Percentiles rank a stretch among this genome's conserved stretches.
phyloP scores from a whole-genome alignment of 2,797 vertebrate species.

The Graptemys geographica region DNA sequence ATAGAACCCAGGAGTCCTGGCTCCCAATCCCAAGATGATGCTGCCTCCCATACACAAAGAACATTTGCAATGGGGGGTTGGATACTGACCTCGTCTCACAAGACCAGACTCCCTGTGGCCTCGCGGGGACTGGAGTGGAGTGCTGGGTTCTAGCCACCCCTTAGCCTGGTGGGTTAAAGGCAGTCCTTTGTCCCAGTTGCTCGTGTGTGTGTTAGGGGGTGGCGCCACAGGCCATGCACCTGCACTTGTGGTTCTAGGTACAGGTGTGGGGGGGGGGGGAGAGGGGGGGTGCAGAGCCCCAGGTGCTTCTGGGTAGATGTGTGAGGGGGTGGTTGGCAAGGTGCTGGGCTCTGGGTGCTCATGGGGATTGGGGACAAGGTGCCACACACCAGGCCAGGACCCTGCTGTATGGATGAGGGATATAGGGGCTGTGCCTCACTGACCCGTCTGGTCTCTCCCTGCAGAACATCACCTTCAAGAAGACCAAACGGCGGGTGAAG shows the following conservation, averaged over 20 bases:
- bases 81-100: background rate
- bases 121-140: background rate
- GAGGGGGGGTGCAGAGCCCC: too few relatives aligned
- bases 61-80: background rate
- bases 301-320: background rate
- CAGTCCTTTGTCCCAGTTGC: background rate
- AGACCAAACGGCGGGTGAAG: constrained; percentile 89
- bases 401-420: rapidly evolving
- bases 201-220: too few relatives aligned
- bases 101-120: too few relatives aligned
- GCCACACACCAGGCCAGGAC: rapidly evolving
- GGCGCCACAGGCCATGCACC: rapidly evolving
- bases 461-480: constrained; percentile 86
- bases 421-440: rapidly evolving
- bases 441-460: rapidly evolving
- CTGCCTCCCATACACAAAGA: too few relatives aligned
- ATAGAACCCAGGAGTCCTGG: too few relatives aligned
- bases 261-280: background rate
- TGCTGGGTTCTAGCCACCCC: background rate
- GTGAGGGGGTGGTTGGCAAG: background rate
- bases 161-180: rapidly evolving
- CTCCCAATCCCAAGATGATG: background rate
- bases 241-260: background rate
- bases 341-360: background rate
- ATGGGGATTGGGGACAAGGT: background rate